Evolutionary conservation across 2,888 invertebrate genomes (phyloP).

Genomic region (Drosophila nigricruria): DNA sequence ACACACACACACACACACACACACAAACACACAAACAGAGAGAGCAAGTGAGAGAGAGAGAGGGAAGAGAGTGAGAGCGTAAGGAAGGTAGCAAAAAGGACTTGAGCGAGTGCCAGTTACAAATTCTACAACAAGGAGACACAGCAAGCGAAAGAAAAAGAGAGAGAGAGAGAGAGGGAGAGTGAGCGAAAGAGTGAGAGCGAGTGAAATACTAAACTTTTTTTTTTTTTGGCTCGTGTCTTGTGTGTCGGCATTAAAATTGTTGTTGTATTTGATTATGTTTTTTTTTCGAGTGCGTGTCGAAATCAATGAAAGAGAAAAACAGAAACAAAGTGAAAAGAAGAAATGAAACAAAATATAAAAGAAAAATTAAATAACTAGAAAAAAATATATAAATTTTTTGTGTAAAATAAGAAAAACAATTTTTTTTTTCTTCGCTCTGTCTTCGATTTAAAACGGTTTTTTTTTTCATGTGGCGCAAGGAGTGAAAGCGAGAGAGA

Average conservation of each 20-base stretch:
- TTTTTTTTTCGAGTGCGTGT: slow-evolving; percentile 73
- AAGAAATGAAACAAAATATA: slow-evolving; percentile 7
- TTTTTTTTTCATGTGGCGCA: slow-evolving; percentile 36
- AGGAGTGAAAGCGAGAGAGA: slow-evolving; percentile 19
- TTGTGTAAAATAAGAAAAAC: slow-evolving; percentile 20
- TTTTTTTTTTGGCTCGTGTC: slow-evolving; percentile 45
- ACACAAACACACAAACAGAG: background rate
- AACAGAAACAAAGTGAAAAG: slow-evolving; percentile 45
- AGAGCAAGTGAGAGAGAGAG: slow-evolving; percentile 12
- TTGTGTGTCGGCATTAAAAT: slow-evolving; percentile 64
- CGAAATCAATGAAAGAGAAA: slow-evolving; percentile 42
- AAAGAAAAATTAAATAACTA: slow-evolving; percentile 8
- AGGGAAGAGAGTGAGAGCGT: background rate
- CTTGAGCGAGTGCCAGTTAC: slow-evolving; percentile 8
- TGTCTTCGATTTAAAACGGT: slow-evolving; percentile 21
- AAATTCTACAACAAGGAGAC: slow-evolving; percentile 3
- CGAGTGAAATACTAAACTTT: slow-evolving; percentile 15
- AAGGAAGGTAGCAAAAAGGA: background rate
- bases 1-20: background rate
- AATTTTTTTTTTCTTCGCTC: slow-evolving; percentile 31
- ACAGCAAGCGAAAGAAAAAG: background rate
- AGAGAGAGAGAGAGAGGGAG: background rate
- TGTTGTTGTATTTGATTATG: slow-evolving; percentile 52
- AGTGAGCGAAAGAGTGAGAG: background rate
- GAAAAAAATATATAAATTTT: slow-evolving; percentile 7